phyloP scores from a whole-genome alignment of 1,140 invertebrate genomes.

The Conus ventricosus region DNA sequence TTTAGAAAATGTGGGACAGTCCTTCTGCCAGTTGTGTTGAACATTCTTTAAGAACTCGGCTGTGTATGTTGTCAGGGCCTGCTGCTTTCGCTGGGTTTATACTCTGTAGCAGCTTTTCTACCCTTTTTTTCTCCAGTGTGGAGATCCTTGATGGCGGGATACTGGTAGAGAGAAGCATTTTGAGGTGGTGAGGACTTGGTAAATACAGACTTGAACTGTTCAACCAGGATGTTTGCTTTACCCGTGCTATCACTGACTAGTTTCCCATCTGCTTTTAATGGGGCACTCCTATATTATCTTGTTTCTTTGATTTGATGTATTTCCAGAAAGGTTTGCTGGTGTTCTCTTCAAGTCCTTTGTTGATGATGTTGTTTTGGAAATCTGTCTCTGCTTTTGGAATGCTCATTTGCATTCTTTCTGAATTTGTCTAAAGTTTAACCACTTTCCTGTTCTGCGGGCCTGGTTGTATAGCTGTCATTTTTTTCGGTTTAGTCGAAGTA shows the following conservation, averaged over 20 bases:
- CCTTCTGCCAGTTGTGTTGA: no score
- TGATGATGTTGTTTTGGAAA: conserved; percentile 34
- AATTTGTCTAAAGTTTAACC: conserved; percentile 13
- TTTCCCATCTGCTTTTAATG: conserved; percentile 34
- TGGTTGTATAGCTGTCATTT: no score
- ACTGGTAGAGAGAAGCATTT: no score
- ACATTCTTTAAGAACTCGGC: no score
- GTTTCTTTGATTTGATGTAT: conserved; percentile 38
- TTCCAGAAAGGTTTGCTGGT: conserved; percentile 50
- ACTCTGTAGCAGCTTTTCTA: no score
- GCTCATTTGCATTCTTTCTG: conserved; percentile 30
- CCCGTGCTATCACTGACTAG: conserved; percentile 34
- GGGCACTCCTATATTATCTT: conserved; percentile 40
- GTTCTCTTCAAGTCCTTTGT: conserved; percentile 36
- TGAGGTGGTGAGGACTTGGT: neutral
- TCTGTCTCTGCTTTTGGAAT: conserved; percentile 27
- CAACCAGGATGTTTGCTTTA: conserved; percentile 43
- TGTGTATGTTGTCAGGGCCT: no score
- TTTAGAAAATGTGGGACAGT: no score
- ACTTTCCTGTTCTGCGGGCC: neutral
- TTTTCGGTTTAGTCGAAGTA: no score
- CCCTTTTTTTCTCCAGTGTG: no score
- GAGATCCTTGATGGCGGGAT: neutral
- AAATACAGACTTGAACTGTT: conserved; percentile 44
- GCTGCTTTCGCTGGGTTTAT: no score